These are phyloP conservation scores for Harpalus rufipes DNA, from an alignment of 2,888 invertebrate genomes.

Conservation along the genomic window DNA sequence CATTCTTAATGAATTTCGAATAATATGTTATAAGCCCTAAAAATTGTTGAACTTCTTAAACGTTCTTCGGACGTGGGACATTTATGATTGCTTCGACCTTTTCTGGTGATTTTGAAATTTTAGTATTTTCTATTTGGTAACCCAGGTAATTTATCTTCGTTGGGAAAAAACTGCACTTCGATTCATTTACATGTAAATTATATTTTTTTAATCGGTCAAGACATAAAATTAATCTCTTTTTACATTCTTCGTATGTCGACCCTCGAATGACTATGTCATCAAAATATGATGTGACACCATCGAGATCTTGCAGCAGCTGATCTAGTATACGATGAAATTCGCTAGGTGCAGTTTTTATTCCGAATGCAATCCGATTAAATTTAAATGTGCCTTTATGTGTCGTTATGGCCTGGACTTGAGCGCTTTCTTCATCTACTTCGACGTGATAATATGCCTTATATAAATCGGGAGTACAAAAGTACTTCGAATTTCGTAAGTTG, in stretches of 20 bases:
- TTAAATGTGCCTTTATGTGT: constrained; percentile 70
- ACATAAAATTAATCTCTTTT: not conserved
- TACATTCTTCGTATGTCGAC: not conserved
- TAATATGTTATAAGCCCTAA: constrained; percentile 8
- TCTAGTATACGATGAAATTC: constrained; percentile 69
- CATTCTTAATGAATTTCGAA: not conserved
- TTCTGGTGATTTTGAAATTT: too few species aligned
- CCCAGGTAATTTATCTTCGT: not conserved
- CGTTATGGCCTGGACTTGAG: constrained; percentile 69
- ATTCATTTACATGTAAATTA: not conserved
- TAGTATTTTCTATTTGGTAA: not conserved
- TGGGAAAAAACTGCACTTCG: not conserved
- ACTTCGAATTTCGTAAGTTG: constrained; percentile 54
- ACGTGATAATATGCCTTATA: constrained; percentile 71
- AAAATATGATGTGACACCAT: constrained; percentile 67
- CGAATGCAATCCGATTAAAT: constrained; percentile 69
- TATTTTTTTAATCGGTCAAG: not conserved
- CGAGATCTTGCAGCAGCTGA: constrained; percentile 68
- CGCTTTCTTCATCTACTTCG: constrained; percentile 68
- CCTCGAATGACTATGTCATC: not conserved
- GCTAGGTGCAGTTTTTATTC: constrained; percentile 70
- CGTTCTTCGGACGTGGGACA: too few species aligned
- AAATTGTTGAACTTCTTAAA: not conserved
- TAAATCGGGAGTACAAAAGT: constrained; percentile 71
- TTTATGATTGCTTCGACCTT: too few species aligned